Evolutionary conservation across 2,888 invertebrate species (phyloP), one percentile per base, ranked within the genome.

Genomic region (Stenodera caucasica): DNA sequence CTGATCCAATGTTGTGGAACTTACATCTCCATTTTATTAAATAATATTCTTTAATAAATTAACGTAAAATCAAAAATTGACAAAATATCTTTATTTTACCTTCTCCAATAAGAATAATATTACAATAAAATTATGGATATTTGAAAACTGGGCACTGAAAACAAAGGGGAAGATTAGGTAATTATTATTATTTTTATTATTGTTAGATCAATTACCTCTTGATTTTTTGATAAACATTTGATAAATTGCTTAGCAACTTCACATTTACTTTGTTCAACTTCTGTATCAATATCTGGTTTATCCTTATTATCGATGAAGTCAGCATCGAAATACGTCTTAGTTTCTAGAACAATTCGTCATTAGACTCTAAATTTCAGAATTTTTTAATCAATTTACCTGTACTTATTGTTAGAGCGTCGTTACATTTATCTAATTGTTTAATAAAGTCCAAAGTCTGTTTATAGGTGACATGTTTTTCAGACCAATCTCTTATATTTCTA

Each of bases 101-200:
- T 32, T 15, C 12, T 18, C n/a, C n/a, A n/a, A n/a, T n/a, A n/a
- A n/a, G n/a, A n/a, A n/a, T n/a, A n/a, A n/a, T 33, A 18, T 15
- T 29, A 37, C 49, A 7, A 55, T 12, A 23, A 7, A 23, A 45
- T 66, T 67, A 76, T 7, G 77, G 76, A 60, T 70, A 76, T 35
- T 67, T 65, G 57, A 75, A 76, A 23, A 72, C 68, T 30, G 72
- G 66, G 61, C 77, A 77, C 77, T 77, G 55, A 66, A 77, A 73
- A 50, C 58, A 66, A 49, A 29, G 33, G 14, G 12, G 11, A 55
- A 53, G 0, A 4, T 26, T 51, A 51, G 18, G 35, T 50, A 37
- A 32, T 45, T 30, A 15, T n/a, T 53, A 15, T 18, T 14, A 51
- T 32, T 18, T 55, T 1, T 29, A 29, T 49, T 11, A 49, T 35